A percentile compares a stretch with the other conserved stretches of the same genome.
Evolutionary conservation across 2,797 vertebrate species (phyloP).

Genomic region (Artibeus jamaicensis): DNA sequence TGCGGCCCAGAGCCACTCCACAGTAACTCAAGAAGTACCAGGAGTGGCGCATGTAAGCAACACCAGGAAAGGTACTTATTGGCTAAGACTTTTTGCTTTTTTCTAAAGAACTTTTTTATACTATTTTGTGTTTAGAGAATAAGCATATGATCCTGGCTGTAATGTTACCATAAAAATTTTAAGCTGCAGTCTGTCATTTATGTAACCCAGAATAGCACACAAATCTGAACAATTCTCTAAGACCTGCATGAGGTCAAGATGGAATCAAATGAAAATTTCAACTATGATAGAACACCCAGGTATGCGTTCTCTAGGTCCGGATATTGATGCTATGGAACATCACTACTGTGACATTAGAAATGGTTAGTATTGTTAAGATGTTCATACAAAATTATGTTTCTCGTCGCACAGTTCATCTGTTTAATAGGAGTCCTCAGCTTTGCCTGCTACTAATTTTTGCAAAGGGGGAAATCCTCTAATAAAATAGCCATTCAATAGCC

Average conservation of each 20-base stretch:
- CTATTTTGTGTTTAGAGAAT: background rate
- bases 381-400: background rate
- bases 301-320: background rate
- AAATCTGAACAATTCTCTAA: constrained; percentile 13
- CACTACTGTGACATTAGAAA: background rate
- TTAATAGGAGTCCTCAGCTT: background rate
- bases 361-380: background rate
- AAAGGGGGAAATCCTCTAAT: background rate
- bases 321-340: background rate
- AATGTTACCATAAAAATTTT: background rate
- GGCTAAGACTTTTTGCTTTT: background rate
- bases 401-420: background rate
- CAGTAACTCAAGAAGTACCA: background rate
- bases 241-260: background rate
- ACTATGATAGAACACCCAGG: background rate
- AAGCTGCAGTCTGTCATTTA: background rate
- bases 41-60: background rate
- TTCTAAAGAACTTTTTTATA: background rate
- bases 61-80: background rate
- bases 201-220: constrained; percentile 3
- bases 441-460: background rate
- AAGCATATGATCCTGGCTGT: background rate
- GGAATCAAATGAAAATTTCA: background rate
- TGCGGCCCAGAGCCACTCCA: background rate
- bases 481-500: constrained; percentile 16